phyloP scores from a whole-genome alignment of 2,113 vertebrate species.

The Camelus dromedarius region DNA sequence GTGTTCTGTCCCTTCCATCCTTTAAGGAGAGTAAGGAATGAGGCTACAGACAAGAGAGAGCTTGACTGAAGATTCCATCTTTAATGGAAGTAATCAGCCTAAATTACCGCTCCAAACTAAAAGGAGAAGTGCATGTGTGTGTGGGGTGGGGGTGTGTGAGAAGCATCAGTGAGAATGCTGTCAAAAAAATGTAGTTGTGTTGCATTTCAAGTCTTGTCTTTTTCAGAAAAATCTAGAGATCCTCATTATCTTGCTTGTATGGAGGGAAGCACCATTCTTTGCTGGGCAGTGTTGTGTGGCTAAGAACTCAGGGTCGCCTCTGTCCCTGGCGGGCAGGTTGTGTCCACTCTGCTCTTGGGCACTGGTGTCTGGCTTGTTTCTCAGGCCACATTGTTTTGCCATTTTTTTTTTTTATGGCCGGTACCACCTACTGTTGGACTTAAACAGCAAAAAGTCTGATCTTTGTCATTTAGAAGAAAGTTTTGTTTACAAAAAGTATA shows the following conservation, averaged over 20 bases:
- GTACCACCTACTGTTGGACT: not conserved
- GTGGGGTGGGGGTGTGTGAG: not conserved
- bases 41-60: not conserved
- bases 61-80: not conserved
- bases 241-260: not conserved
- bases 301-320: not conserved
- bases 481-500: not conserved
- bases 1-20: not conserved
- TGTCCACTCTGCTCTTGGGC: not conserved
- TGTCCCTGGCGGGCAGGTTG: not conserved
- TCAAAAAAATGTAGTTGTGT: not conserved
- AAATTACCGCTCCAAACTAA: not conserved
- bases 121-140: not conserved
- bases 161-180: not conserved
- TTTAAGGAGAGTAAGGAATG: not conserved
- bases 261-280: not conserved
- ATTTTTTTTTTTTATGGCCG: not conserved
- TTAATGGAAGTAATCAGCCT: not conserved
- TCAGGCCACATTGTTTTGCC: not conserved
- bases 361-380: not conserved
- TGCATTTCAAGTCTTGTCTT: slow-evolving; percentile 10
- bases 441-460: not conserved
- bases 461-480: not conserved
- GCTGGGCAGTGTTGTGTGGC: not conserved
- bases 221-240: slow-evolving; percentile 59